A percentile compares a stretch with the other conserved stretches of the same genome.
Evolutionary conservation across 2,888 invertebrate species (phyloP).

Genomic region (Xanthorhoe designata): DNA sequence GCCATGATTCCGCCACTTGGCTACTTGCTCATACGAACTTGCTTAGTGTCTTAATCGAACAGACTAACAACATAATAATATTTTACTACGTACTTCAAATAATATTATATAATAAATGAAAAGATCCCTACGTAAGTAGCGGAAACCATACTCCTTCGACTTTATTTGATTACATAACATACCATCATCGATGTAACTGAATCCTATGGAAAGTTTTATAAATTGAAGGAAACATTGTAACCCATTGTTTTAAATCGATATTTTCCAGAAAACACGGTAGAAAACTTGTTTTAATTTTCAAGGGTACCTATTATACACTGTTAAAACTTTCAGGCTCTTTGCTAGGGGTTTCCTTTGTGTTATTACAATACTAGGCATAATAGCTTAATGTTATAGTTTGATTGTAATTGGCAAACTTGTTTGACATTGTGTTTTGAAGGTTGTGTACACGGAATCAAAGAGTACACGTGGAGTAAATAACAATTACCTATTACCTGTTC

Average conservation of each 20-base stretch:
- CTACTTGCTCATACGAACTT: too few species aligned
- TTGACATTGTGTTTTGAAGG: background rate
- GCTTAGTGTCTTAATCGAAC: too few species aligned
- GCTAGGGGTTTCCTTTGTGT: background rate
- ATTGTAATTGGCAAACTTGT: background rate
- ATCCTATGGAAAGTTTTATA: background rate
- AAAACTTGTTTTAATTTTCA: background rate
- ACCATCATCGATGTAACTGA: background rate
- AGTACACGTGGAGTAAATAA: background rate
- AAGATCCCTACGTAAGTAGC: background rate
- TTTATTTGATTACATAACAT: background rate
- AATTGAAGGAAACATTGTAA: background rate
- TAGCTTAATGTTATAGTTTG: background rate
- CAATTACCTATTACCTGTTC: background rate
- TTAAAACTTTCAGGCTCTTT: background rate
- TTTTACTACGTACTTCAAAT: background rate
- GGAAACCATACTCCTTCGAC: background rate
- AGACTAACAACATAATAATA: too few species aligned
- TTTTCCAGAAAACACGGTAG: background rate
- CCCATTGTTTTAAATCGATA: background rate
- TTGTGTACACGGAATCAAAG: background rate
- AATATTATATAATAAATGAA: background rate
- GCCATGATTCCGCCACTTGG: too few species aligned
- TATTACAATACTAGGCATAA: background rate
- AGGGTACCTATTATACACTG: background rate